phyloP scores from a whole-genome alignment of 2,888 invertebrate species.

The Scrobipalpa costella region DNA sequence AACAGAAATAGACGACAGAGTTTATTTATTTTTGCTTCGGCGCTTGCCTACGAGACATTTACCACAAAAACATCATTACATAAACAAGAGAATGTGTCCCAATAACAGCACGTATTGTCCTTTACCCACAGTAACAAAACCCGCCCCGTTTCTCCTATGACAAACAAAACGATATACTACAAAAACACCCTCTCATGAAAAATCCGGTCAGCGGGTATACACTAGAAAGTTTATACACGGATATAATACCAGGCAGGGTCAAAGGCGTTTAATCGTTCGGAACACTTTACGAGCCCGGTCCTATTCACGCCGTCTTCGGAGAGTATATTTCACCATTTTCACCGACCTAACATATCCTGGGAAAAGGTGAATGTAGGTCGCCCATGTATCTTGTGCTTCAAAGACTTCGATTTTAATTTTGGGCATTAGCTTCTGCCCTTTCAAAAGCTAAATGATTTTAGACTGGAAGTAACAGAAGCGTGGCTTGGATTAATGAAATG shows the following conservation, averaged over 20 bases:
- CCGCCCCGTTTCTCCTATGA: not conserved
- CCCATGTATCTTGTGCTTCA: constrained; percentile 4
- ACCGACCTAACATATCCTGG: constrained; percentile 37
- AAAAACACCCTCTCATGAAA: constrained; percentile 22
- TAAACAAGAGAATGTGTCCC: not conserved
- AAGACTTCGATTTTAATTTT: not conserved
- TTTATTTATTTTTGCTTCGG: not conserved
- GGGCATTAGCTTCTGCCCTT: not conserved
- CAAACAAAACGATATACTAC: not conserved
- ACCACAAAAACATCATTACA: constrained; percentile 6
- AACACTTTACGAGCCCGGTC: constrained; percentile 60
- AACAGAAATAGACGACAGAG: not conserved
- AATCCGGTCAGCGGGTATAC: constrained; percentile 23
- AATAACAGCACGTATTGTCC: constrained; percentile 1
- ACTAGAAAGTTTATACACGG: constrained; percentile 33
- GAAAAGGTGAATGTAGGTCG: constrained; percentile 20
- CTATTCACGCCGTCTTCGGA: constrained; percentile 41
- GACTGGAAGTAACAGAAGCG: no score
- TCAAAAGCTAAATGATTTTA: no score
- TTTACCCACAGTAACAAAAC: not conserved
- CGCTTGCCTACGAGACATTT: not conserved
- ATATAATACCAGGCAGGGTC: constrained; percentile 42
- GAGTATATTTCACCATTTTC: constrained; percentile 41
- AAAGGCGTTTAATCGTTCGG: constrained; percentile 62
- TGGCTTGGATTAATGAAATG: no score